Base-by-base conservation (phyloP, 2,797 vertebrate genomes). In the Dermochelys coriacea region DNA sequence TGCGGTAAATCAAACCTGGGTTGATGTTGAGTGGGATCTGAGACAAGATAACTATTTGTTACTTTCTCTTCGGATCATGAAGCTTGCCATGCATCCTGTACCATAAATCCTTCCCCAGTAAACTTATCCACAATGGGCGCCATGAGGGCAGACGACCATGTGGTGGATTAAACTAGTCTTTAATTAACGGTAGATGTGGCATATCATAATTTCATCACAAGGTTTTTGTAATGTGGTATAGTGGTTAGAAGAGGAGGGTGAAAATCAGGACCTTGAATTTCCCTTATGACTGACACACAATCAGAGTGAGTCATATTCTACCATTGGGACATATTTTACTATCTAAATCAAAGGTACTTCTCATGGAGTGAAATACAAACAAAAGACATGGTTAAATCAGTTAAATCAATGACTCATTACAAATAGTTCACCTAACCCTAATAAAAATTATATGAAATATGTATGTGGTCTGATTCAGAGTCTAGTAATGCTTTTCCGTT, bases 381-480 rank as follows among this genome's bases (percentile, higher is more conserved):
- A 64, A 52, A 89, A 6, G 2, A 7, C 25, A 84, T 14, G 5
- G 5, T 5, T 57, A 19, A 19, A 1, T 85, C 91, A 85, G 9
- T 23, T 90, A 95, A 12, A 11, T 80, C 61, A 82, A 18, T 31
- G 37, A 27, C 74, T 80, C 31, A 57, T 91, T 52, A 52, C 16
- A n/a, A 90, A 51, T 47, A 90, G 6, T 16, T 90, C 71, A 51
- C 31, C 4, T 12, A 51, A 71, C 68, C 19, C 15, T 61, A 55
- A 93, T 54, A 90, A 84, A 59, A 75, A 3, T 29, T 71, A 41
- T 5, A 83, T 2, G 8, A 91, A 89, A 81, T 0, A 1, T 52
- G 41, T 4, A 1, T 0, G 0, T 4, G 29, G 6, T 1, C 3
- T 1, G 7, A 68, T 41, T 6, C 55, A 86, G 84, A 31, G 9